Percentiles rank a stretch among this genome's conserved stretches.
These are phyloP conservation scores for Caenorhabditis tropicalis DNA, from an alignment of 1,140 invertebrate genomes.

Conservation along the genomic window DNA sequence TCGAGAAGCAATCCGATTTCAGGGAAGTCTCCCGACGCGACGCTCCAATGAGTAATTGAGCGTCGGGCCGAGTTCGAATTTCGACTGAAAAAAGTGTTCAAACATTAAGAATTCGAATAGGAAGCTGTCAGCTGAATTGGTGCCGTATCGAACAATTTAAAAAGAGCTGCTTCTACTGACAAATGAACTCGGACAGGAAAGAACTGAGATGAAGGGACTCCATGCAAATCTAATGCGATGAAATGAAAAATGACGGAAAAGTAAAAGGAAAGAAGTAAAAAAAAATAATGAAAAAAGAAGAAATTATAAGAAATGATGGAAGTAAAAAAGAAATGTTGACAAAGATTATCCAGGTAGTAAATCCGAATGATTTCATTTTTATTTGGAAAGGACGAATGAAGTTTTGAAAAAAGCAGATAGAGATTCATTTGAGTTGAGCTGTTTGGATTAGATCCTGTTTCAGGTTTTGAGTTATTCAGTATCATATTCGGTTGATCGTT, in stretches of 20 bases:
- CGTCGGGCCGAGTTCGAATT: slow-evolving; percentile 30
- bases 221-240: slow-evolving; percentile 40
- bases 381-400: neutral
- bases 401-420: neutral
- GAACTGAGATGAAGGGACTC: neutral
- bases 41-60: slow-evolving; percentile 32
- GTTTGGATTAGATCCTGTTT: neutral
- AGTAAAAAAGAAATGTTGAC: too few relatives aligned
- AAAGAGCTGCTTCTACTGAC: neutral
- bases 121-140: neutral
- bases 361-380: slow-evolving; percentile 26
- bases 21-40: neutral
- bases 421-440: neutral
- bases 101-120: slow-evolving; percentile 10
- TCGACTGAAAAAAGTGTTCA: slow-evolving; percentile 38
- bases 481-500: neutral
- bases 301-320: neutral
- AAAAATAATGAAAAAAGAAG: neutral
- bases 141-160: neutral
- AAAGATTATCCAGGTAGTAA: slow-evolving; percentile 29
- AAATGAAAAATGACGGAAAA: slow-evolving; percentile 35
- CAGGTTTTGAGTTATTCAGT: neutral
- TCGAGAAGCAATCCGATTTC: neutral
- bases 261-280: neutral
- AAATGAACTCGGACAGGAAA: slow-evolving; percentile 16